Evolutionary conservation across 2,797 vertebrate genomes (phyloP).

Genomic region (Decapterus maruadsi): DNA sequence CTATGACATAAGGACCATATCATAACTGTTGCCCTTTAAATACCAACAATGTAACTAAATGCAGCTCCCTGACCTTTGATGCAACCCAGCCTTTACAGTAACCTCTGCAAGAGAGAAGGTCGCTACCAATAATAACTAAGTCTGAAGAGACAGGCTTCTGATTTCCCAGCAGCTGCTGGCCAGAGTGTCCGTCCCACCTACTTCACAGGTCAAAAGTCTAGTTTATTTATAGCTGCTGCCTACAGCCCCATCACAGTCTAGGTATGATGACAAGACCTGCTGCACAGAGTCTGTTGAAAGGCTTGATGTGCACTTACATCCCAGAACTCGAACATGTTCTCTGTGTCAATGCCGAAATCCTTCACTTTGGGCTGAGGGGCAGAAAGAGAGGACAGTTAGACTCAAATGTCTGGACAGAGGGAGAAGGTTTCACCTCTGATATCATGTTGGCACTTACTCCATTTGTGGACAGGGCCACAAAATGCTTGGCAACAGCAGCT

Average conservation of each 20-base stretch:
- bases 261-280: constrained; percentile 12
- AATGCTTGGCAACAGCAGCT: constrained; percentile 95
- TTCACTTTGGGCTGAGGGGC: constrained; percentile 92
- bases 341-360: constrained; percentile 95
- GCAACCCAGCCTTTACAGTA: constrained; percentile 71
- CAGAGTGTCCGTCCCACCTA: constrained; percentile 66
- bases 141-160: constrained; percentile 79
- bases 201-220: constrained; percentile 85
- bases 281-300: constrained; percentile 23
- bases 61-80: constrained; percentile 81
- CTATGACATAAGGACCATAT: constrained; percentile 53
- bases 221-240: constrained; percentile 81
- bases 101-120: constrained; percentile 90
- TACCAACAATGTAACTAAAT: constrained; percentile 81
- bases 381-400: constrained; percentile 37
- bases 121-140: constrained; percentile 90
- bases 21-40: constrained; percentile 75
- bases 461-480: constrained; percentile 96
- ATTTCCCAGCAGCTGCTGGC: constrained; percentile 88
- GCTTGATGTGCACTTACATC: constrained; percentile 90
- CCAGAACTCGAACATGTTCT: constrained; percentile 99
- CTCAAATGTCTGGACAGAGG: constrained; percentile 4
- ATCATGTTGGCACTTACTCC: constrained; percentile 86
- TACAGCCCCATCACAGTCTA: constrained; percentile 24
- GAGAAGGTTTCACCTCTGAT: not conserved